Evolutionary conservation across 2,113 vertebrate species (phyloP).

Genomic region (Phycodurus eques): DNA sequence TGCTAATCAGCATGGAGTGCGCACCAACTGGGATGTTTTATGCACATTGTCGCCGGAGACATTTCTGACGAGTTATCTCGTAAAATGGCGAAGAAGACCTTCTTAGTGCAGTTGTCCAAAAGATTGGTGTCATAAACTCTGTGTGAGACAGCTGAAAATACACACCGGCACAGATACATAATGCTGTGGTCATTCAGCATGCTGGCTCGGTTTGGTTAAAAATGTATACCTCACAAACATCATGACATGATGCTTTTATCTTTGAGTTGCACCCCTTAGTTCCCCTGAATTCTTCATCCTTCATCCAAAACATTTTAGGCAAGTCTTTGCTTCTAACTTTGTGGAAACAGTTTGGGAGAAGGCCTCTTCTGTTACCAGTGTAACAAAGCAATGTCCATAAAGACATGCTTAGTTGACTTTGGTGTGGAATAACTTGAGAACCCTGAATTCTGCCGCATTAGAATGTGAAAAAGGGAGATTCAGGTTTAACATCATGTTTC

Average conservation of each 20-base stretch:
- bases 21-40: conserved; percentile 1
- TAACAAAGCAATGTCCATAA: too few relatives aligned
- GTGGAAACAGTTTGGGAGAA: too few relatives aligned
- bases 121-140: not conserved
- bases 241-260: not conserved
- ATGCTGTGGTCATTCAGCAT: not conserved
- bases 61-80: conserved; percentile 2
- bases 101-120: not conserved
- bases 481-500: not conserved
- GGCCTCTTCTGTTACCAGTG: too few relatives aligned
- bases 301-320: not conserved
- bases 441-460: too few relatives aligned
- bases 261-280: not conserved
- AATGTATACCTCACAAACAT: not conserved
- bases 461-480: not conserved
- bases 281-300: not conserved
- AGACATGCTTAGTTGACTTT: too few relatives aligned
- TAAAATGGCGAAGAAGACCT: not conserved
- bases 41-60: not conserved
- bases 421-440: too few relatives aligned
- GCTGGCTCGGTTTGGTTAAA: not conserved
- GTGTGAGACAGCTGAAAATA: not conserved
- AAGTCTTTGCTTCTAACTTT: not conserved
- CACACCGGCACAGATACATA: not conserved
- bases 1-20: conserved; percentile 6